phyloP scores from a whole-genome alignment of 2,797 vertebrate species.

The Simalia tracyae region DNA sequence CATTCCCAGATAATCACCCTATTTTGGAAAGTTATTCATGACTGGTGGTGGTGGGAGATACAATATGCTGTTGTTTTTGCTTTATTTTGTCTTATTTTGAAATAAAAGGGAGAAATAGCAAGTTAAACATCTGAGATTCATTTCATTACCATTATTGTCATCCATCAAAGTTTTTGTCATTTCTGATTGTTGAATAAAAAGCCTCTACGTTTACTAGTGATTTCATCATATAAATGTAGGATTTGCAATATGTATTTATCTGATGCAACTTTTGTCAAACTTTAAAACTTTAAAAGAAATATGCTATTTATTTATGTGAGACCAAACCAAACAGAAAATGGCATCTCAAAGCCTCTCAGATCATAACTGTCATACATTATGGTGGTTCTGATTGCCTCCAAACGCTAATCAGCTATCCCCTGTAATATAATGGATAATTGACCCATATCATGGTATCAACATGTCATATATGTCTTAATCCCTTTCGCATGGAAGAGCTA shows the following conservation, averaged over 20 bases:
- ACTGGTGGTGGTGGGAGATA: constrained; percentile 4
- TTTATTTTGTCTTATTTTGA: neutral
- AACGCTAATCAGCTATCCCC: neutral
- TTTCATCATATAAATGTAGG: neutral
- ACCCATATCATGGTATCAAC: neutral
- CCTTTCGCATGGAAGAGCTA: neutral
- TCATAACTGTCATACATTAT: neutral
- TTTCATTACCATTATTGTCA: constrained; percentile 7
- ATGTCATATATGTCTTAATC: neutral
- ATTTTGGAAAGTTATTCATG: constrained; percentile 29
- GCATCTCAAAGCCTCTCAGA: neutral
- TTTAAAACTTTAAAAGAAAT: neutral
- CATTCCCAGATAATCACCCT: constrained; percentile 15
- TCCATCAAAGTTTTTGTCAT: constrained; percentile 14
- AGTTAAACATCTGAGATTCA: constrained; percentile 25
- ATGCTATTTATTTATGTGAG: neutral
- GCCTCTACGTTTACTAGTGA: neutral
- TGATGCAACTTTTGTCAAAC: neutral
- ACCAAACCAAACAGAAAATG: neutral
- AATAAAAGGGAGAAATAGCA: constrained; percentile 8
- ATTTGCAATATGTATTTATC: neutral
- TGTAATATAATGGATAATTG: neutral
- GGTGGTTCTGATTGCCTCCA: neutral
- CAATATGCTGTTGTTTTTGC: neutral
- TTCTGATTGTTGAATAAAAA: neutral